These are phyloP conservation scores for Hemichromis elongatus DNA, from an alignment of 2,113 vertebrate genomes.

Conservation along the genomic window DNA sequence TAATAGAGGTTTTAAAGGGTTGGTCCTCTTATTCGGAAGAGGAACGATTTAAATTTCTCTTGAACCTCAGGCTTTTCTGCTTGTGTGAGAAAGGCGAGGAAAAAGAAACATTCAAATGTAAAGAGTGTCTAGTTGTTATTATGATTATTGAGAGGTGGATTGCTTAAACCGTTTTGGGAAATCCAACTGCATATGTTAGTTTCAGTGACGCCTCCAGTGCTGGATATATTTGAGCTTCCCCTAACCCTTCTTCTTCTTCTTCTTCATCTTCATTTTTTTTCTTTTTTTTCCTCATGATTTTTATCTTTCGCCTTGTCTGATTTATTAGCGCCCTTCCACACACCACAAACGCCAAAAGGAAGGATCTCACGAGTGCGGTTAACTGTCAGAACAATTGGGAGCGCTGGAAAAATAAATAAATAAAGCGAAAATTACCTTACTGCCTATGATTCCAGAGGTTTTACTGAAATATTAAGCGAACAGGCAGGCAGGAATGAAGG, in stretches of 20 bases:
- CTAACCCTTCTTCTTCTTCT: conserved; percentile 8
- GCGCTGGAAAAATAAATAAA: conserved; percentile 22
- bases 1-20: conserved; percentile 42
- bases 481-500: conserved; percentile 26
- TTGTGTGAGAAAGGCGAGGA: background rate
- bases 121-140: background rate
- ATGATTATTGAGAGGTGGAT: conserved; percentile 34
- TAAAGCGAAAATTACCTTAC: conserved; percentile 69
- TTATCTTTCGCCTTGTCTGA: conserved; percentile 28
- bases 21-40: conserved; percentile 26
- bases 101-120: background rate
- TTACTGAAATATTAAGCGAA: conserved; percentile 58
- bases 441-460: conserved; percentile 51
- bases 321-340: conserved; percentile 35
- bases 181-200: background rate
- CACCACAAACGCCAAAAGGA: conserved; percentile 12
- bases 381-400: conserved; percentile 62
- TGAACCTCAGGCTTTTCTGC: background rate
- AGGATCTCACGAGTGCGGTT: conserved; percentile 30
- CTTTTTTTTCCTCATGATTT: conserved; percentile 22
- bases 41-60: conserved; percentile 27
- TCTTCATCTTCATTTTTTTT: background rate
- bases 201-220: conserved; percentile 17
- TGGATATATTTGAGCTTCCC: conserved; percentile 15
- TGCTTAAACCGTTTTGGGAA: conserved; percentile 27